Conservation (phyloP, 2,888 invertebrate genomes). For the Osedax frankpressi region DNA sequence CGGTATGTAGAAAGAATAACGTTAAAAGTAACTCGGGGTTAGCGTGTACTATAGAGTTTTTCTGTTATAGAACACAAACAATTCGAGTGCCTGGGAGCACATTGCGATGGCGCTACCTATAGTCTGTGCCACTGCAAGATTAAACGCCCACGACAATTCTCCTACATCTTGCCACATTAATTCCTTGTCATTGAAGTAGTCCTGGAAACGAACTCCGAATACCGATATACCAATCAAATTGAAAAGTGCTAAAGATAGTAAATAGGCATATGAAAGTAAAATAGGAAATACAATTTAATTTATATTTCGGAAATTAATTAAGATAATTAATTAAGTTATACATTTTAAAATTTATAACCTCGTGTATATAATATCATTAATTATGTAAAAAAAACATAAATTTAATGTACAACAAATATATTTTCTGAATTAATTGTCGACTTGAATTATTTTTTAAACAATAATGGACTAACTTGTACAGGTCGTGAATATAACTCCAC, state of each 20-base stretch:
- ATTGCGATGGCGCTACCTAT: background rate
- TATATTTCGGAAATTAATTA: background rate
- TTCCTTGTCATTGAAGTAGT: conserved; percentile 27
- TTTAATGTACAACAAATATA: too few relatives aligned
- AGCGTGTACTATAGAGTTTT: too few relatives aligned
- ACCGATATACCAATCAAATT: conserved; percentile 21
- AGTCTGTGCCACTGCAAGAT: conserved; percentile 17
- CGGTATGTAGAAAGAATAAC: too few relatives aligned
- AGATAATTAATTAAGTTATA: background rate
- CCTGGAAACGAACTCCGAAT: conserved; percentile 25
- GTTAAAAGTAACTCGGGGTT: too few relatives aligned
- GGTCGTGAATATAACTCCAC: conserved; percentile 19
- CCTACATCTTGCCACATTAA: conserved; percentile 18
- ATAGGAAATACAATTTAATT: background rate
- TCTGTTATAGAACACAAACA: background rate
- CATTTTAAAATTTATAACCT: too few relatives aligned
- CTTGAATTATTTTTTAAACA: too few relatives aligned
- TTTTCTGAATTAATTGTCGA: background rate
- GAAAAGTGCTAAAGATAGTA: conserved; percentile 22
- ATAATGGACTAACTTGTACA: conserved; percentile 19
- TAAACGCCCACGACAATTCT: conserved; percentile 26
- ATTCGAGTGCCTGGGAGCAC: background rate
- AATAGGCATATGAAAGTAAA: background rate
- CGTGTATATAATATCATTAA: too few relatives aligned
- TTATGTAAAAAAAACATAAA: too few relatives aligned